Conservation (phyloP, 1,140 invertebrate species). For the Chlorops oryzae region DNA sequence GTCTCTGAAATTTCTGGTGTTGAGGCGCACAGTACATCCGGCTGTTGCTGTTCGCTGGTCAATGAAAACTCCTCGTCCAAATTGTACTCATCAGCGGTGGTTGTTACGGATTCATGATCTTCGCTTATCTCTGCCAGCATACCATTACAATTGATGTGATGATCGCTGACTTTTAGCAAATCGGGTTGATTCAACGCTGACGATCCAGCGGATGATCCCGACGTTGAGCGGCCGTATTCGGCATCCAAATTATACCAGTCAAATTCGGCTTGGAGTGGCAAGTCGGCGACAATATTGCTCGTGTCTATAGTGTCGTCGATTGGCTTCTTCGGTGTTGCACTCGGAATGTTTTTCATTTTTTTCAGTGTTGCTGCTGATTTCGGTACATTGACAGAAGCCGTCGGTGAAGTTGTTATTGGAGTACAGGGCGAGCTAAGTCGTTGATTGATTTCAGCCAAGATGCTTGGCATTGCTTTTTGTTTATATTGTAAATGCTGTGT, state of each 20-base stretch:
- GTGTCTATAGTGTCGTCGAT: not conserved
- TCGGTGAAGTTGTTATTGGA: constrained; percentile 25
- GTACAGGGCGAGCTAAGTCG: constrained; percentile 24
- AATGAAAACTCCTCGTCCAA: constrained; percentile 40
- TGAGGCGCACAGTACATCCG: no score
- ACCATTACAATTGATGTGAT: not conserved
- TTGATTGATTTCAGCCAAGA: constrained; percentile 40
- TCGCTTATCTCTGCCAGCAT: constrained; percentile 33
- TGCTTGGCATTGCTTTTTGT: constrained; percentile 37
- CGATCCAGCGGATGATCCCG: not conserved
- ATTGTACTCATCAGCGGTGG: constrained; percentile 40
- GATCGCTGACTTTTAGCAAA: constrained; percentile 9
- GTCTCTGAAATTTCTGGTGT: not conserved
- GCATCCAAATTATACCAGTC: constrained; percentile 47
- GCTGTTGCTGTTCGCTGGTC: constrained; percentile 12
- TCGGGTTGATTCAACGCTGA: constrained; percentile 14
- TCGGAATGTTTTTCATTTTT: not conserved
- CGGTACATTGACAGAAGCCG: constrained; percentile 23
- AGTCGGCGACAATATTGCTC: constrained; percentile 14
- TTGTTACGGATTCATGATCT: constrained; percentile 21
- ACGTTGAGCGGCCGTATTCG: constrained; percentile 34
- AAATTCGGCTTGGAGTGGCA: constrained; percentile 42
- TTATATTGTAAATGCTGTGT: constrained; percentile 25
- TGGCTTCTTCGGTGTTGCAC: not conserved
- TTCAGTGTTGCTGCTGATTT: no score